Conservation (phyloP, 2,888 invertebrate genomes). For the Lissocephala sabroskyi region DNA sequence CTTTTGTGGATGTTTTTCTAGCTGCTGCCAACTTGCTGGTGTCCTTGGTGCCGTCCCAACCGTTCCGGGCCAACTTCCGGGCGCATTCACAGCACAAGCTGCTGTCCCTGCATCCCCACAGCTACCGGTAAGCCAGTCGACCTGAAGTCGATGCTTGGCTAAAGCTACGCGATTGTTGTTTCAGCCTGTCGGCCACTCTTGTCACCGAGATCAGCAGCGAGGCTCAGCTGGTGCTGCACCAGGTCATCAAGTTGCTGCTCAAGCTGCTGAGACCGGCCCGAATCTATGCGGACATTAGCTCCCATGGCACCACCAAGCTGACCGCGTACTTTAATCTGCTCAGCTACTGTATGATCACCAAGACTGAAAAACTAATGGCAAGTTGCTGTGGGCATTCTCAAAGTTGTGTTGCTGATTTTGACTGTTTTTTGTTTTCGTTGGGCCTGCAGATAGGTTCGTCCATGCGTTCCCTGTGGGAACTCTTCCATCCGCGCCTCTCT, state of each 20-base stretch:
- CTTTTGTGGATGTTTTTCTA: constrained; percentile 24
- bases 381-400: no score
- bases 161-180: neutral
- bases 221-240: constrained; percentile 76
- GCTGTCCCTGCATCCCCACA: constrained; percentile 58
- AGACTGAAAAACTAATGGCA: constrained; percentile 94
- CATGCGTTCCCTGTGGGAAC: constrained; percentile 92
- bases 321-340: constrained; percentile 94
- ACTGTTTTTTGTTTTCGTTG: neutral
- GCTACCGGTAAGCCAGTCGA: constrained; percentile 49
- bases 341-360: constrained; percentile 91
- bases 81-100: constrained; percentile 73
- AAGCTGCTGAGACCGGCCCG: constrained; percentile 86
- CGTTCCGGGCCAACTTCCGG: constrained; percentile 91
- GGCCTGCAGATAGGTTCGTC: constrained; percentile 88
- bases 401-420: no score
- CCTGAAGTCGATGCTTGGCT: neutral
- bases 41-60: constrained; percentile 90
- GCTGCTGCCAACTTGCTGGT: constrained; percentile 93
- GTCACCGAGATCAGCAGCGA: constrained; percentile 74
- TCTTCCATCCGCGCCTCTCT: constrained; percentile 94
- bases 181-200: neutral
- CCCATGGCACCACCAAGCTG: constrained; percentile 92
- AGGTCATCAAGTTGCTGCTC: constrained; percentile 83
- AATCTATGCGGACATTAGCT: constrained; percentile 88